These are phyloP conservation scores for Nineta flava DNA, from an alignment of 2,888 invertebrate species.

Conservation along the genomic window DNA sequence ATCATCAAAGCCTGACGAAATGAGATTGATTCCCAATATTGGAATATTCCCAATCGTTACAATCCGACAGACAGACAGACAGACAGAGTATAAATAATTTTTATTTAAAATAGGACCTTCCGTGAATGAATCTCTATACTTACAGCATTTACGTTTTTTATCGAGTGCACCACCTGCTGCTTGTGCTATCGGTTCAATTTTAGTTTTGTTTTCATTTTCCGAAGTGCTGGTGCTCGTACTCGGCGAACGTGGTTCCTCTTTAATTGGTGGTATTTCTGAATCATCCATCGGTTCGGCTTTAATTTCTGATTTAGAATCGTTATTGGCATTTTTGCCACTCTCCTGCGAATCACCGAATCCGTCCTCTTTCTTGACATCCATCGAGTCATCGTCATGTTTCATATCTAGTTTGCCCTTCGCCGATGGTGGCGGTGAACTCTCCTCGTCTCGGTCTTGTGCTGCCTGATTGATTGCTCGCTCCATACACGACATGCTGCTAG, in stretches of 20 bases:
- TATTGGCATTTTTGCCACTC: slow-evolving; percentile 42
- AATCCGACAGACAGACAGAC: too few relatives aligned
- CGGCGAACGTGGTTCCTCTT: slow-evolving; percentile 40
- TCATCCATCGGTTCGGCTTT: slow-evolving; percentile 37
- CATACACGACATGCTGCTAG: slow-evolving; percentile 46
- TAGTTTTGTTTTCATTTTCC: slow-evolving; percentile 27
- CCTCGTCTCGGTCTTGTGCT: slow-evolving; percentile 46
- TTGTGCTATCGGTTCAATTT: slow-evolving; percentile 34
- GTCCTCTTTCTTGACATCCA: slow-evolving; percentile 49
- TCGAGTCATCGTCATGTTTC: slow-evolving; percentile 40
- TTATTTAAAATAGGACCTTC: slow-evolving; percentile 4
- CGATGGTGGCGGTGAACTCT: slow-evolving; percentile 42
- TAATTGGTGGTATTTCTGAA: slow-evolving; percentile 21
- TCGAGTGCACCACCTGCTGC: slow-evolving; percentile 35
- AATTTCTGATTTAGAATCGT: slow-evolving; percentile 32
- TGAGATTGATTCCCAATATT: too few relatives aligned
- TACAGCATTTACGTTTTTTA: slow-evolving; percentile 52
- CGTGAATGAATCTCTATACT: slow-evolving; percentile 20
- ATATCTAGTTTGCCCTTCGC: slow-evolving; percentile 49
- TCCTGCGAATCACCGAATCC: slow-evolving; percentile 32
- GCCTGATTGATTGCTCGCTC: slow-evolving; percentile 59
- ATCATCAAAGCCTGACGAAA: too few relatives aligned
- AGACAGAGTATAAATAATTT: slow-evolving; percentile 1
- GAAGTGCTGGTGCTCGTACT: slow-evolving; percentile 26
- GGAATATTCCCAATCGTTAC: too few relatives aligned